Evolutionary conservation across 1,140 invertebrate species (phyloP), one percentile per base, ranked within the genome.

Genomic region (Plutomurus gul): DNA sequence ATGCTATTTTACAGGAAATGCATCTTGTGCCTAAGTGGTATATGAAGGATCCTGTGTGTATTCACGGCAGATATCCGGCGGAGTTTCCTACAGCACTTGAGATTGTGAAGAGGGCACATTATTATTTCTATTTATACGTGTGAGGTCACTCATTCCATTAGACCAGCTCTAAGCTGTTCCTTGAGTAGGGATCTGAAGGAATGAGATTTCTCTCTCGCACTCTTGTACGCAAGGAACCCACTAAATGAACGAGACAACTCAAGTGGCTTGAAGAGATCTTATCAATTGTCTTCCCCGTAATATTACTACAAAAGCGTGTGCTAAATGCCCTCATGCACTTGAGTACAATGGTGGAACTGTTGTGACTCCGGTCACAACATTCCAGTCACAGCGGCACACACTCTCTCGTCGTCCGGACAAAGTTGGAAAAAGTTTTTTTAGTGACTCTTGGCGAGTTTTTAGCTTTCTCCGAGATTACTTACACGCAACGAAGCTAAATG

Each of bases 371-470:
- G n/a, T n/a, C n/a, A n/a, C n/a, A n/a, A n/a, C n/a, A n/a, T n/a
- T 33, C 56, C 30, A 27, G 25, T 27, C 0, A 56, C 2, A 18
- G 56, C 25, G 13, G 10, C 56, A 65, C 25, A 36, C 4, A n/a
- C 16, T 30, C 56, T 65, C 7, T 33, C 13, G 30, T 18, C 25
- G 22, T 65, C 25, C 3, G 16, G 30, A 22, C 36, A 65, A 30
- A 65, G 56, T 30, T 65, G 56, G 56, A 65, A 65, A 60, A 65
- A 22, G n/a, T n/a, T 51, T 51, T 51, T 51, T 51, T 25, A 49
- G 47, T n/a, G 47, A 51, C 18, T 51, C 47, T 25, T 51, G 25
- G 18, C 3, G 27, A 65, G 56, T 65, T 65, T 65, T 33, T 65
- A 33, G 56, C 56, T 36, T 65, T 65, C 22, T 25, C 13, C 56